Base-by-base conservation (phyloP, 2,797 vertebrate species). In the Tinamus major region DNA sequence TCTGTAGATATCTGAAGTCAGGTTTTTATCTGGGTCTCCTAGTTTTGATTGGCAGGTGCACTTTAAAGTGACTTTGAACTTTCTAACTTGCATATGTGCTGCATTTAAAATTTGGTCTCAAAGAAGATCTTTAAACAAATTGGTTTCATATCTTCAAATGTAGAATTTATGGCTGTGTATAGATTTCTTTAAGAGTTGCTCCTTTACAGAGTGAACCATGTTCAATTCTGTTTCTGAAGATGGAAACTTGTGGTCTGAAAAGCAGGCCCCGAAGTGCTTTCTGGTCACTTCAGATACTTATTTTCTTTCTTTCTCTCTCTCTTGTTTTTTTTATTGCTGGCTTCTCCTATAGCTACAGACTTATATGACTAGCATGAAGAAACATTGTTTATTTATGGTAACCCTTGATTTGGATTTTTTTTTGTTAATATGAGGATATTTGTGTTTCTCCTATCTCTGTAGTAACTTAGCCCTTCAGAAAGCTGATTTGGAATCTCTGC, bases 401-500 rank as follows among this genome's bases (percentile, higher is more conserved):
- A 46, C 10, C 1, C 2, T 46, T 63, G n/a, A 5, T 79, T 44
- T 59, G 35, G 21, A 58, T 2, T 5, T 48, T 46, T 64, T 35
- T 53, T n/a, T 77, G n/a, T 55, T 53, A 9, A 10, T 9, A 26
- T 35, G 24, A 5, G 6, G 16, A 35, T 75, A 26, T 55, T 24
- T 4, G 14, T 75, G 6, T 59, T 89, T 7, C 65, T 68, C n/a
- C 4, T 68, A 4, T 71, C 18, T 58, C 6, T 87, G 35, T 37
- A 0, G 0, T 51, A 62, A 29, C 26, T 26, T 11, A 85, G 42
- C 10, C 15, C 11, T 82, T 87, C 21, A 79, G 44, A 78, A 85
- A 59, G 33, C 24, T 92, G 89, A 89, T 93, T 72, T 89, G 53
- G 29, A 64, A 78, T 92, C 78, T 78, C 26, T 71, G 14, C 41